phyloP scores from a whole-genome alignment of 2,797 vertebrate genomes.

The Brotogeris chrysoptera region DNA sequence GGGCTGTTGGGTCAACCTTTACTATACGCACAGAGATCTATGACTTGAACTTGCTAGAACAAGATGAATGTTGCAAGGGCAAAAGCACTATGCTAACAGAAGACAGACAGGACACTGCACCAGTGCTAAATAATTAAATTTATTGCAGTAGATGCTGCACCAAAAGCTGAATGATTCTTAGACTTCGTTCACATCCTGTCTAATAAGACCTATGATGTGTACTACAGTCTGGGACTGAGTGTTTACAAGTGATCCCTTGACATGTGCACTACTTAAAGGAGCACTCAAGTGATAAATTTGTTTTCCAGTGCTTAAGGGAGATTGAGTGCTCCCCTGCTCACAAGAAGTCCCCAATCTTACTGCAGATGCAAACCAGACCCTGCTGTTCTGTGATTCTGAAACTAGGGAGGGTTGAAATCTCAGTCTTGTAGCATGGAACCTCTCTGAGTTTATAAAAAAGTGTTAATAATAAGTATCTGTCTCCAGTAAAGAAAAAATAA shows the following conservation, averaged over 20 bases:
- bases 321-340: background rate
- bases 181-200: background rate
- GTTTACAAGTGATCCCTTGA: background rate
- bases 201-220: background rate
- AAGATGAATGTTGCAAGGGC: background rate
- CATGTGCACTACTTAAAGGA: background rate
- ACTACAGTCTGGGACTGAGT: background rate
- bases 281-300: conserved; percentile 5
- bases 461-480: background rate
- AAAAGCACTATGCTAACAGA: background rate
- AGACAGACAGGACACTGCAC: background rate
- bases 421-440: background rate
- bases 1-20: background rate
- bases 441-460: background rate
- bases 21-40: background rate
- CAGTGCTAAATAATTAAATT: background rate
- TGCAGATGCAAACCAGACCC: background rate
- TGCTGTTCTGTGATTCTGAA: background rate
- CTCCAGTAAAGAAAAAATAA: background rate
- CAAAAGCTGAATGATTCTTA: background rate
- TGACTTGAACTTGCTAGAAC: background rate
- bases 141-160: background rate
- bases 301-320: background rate
- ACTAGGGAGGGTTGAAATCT: background rate
- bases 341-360: background rate